phyloP scores from a whole-genome alignment of 1,140 invertebrate species.

The Liolophura sinensis region DNA sequence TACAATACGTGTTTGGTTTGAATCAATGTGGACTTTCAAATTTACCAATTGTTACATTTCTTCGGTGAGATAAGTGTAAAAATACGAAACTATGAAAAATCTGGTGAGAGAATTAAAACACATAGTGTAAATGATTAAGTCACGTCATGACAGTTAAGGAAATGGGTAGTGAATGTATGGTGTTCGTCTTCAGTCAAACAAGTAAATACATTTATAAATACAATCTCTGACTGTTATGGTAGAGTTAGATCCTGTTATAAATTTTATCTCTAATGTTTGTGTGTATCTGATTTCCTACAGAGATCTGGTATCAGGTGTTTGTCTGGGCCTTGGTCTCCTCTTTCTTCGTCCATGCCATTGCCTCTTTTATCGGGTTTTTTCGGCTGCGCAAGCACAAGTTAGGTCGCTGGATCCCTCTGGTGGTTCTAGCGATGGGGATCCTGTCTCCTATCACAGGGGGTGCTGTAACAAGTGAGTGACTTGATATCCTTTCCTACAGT shows the following conservation, averaged over 20 bases:
- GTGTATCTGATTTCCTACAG: slow-evolving; percentile 61
- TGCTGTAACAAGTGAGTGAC: slow-evolving; percentile 74
- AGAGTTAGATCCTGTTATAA: neutral
- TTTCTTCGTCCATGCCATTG: slow-evolving; percentile 86
- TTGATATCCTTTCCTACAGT: slow-evolving; percentile 7
- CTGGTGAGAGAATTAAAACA: neutral
- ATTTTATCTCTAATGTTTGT: neutral
- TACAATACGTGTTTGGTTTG: slow-evolving; percentile 2
- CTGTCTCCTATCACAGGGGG: slow-evolving; percentile 83
- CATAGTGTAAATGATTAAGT: neutral
- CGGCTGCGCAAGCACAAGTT: slow-evolving; percentile 90
- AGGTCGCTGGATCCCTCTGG: slow-evolving; percentile 83
- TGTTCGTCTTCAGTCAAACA: too few relatives aligned
- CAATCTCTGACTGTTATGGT: neutral
- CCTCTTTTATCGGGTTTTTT: slow-evolving; percentile 85
- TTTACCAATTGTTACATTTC: neutral
- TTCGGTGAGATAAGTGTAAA: neutral
- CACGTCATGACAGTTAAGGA: neutral
- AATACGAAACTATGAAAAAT: neutral
- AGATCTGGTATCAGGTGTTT: slow-evolving; percentile 97
- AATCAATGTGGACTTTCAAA: neutral
- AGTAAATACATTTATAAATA: too few relatives aligned
- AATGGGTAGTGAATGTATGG: too few relatives aligned
- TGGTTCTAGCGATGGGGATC: slow-evolving; percentile 84
- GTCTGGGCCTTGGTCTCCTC: slow-evolving; percentile 93